phyloP scores from a whole-genome alignment of 1,140 invertebrate species.

The Papilio helenus region DNA sequence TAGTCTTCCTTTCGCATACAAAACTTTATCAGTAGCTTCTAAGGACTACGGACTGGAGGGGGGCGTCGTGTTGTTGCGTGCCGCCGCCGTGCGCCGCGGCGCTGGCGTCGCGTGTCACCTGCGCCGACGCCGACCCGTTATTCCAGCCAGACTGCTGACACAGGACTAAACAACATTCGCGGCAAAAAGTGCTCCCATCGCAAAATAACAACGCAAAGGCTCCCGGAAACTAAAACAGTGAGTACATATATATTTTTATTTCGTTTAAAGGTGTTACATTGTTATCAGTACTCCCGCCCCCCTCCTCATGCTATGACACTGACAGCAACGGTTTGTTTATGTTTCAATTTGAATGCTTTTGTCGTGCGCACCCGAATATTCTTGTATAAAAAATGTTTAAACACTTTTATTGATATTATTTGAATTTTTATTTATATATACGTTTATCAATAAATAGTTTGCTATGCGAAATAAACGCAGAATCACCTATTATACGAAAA shows the following conservation, averaged over 20 bases:
- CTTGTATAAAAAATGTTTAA: constrained; percentile 11
- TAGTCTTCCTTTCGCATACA: neutral
- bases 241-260: constrained; percentile 43
- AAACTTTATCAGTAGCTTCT: neutral
- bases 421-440: neutral
- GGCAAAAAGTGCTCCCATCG: constrained; percentile 38
- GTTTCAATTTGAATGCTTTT: constrained; percentile 52
- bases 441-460: constrained; percentile 36
- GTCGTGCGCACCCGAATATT: constrained; percentile 39
- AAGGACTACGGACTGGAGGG: constrained; percentile 43
- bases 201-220: constrained; percentile 34
- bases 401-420: neutral
- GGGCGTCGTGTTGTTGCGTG: constrained; percentile 54
- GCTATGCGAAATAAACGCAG: constrained; percentile 42
- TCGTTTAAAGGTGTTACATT: constrained; percentile 31
- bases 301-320: constrained; percentile 64
- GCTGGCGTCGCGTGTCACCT: constrained; percentile 66
- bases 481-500: constrained; percentile 47
- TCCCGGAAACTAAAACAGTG: constrained; percentile 40
- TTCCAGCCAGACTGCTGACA: constrained; percentile 55
- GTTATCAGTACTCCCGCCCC: constrained; percentile 41
- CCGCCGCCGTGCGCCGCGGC: constrained; percentile 71
- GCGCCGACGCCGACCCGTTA: constrained; percentile 65
- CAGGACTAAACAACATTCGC: constrained; percentile 48
- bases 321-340: constrained; percentile 71